These are phyloP conservation scores for Luehdorfia chinensis DNA, from an alignment of 1,140 invertebrate genomes.

Conservation along the genomic window DNA sequence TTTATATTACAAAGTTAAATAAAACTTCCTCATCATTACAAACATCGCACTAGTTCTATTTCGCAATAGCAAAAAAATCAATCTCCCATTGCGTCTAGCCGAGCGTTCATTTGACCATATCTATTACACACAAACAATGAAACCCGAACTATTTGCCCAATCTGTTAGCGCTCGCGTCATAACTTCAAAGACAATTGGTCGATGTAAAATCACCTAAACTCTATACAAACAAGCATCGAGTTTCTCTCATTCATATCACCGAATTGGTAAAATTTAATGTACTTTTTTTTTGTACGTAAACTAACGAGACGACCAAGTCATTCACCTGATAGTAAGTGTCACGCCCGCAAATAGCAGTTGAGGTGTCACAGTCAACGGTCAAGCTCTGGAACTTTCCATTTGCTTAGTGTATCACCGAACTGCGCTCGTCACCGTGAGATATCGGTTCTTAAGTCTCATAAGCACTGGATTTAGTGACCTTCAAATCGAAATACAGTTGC, in stretches of 20 bases:
- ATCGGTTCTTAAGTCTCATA: too few species aligned
- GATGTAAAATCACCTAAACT: constrained; percentile 5
- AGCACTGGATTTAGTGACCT: too few species aligned
- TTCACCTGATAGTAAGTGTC: too few species aligned
- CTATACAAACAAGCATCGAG: constrained; percentile 4
- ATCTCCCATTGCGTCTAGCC: constrained; percentile 6
- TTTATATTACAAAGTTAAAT: too few species aligned
- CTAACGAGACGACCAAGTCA: too few species aligned
- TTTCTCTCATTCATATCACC: constrained; percentile 1
- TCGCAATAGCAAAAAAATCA: constrained; percentile 9
- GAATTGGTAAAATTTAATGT: constrained; percentile 3
- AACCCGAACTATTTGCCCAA: constrained; percentile 14
- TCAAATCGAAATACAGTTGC: too few species aligned
- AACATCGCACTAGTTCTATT: constrained; percentile 2
- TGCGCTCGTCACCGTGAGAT: too few species aligned
- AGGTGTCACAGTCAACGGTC: too few species aligned
- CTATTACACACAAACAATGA: constrained; percentile 12
- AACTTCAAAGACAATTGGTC: constrained; percentile 8
- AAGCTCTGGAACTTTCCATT: too few species aligned
- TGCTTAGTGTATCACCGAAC: too few species aligned
- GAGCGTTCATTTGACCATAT: constrained; percentile 12
- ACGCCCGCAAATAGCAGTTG: too few species aligned
- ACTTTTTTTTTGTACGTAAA: constrained; percentile 3
- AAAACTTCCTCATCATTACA: too few species aligned
- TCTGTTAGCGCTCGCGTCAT: constrained; percentile 11